phyloP scores from a whole-genome alignment of 2,113 vertebrate species.

The Nothoprocta pentlandii region DNA sequence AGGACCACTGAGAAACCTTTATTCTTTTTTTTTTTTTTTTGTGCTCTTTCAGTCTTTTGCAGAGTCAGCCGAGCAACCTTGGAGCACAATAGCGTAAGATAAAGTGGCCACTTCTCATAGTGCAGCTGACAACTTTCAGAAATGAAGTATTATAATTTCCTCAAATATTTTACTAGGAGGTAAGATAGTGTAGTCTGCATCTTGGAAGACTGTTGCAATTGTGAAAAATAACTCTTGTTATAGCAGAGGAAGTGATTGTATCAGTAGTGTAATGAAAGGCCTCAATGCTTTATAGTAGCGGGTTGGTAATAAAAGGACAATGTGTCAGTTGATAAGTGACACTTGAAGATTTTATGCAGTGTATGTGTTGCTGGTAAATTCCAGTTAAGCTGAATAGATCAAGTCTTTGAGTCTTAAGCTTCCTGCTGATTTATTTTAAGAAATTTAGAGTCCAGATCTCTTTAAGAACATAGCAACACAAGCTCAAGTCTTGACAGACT shows the following conservation, averaged over 20 bases:
- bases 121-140: neutral
- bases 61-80: neutral
- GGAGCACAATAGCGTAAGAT: rapidly evolving
- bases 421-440: neutral
- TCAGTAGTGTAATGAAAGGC: neutral
- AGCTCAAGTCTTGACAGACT: neutral
- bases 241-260: neutral
- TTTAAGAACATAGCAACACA: neutral
- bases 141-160: neutral
- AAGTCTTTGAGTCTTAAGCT: neutral
- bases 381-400: neutral
- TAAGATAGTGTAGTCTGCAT: neutral
- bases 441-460: neutral
- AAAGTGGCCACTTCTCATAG: neutral
- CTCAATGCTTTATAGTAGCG: neutral
- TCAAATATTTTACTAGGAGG: neutral
- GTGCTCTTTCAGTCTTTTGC: neutral
- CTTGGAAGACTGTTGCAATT: neutral
- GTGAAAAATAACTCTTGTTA: neutral
- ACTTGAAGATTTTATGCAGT: neutral
- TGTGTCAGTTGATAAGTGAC: neutral
- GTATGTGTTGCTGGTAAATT: neutral
- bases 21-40: neutral
- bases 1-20: neutral
- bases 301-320: neutral